Percentiles rank a stretch among this genome's conserved stretches.
Evolutionary conservation across 2,888 invertebrate genomes (phyloP).

Genomic region (Napeogenes inachia): DNA sequence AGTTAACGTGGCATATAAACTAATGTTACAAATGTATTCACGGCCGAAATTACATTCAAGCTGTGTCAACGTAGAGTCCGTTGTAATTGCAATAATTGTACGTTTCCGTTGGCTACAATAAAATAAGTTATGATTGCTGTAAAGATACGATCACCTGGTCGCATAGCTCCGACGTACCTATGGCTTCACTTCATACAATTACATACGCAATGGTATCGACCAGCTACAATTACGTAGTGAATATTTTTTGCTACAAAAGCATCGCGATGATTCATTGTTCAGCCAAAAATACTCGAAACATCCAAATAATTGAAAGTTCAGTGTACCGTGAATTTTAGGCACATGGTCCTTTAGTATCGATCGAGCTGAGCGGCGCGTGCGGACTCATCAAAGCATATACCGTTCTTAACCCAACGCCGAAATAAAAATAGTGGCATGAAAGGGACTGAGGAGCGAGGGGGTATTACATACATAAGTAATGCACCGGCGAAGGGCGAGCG

Average conservation of each 20-base stretch:
- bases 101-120: constrained; percentile 54
- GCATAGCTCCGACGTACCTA: constrained; percentile 45
- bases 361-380: constrained; percentile 45
- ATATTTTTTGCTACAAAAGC: constrained; percentile 13
- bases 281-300: constrained; percentile 15
- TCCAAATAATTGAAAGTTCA: constrained; percentile 18
- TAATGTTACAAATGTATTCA: constrained; percentile 14
- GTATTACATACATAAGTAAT: constrained; percentile 71
- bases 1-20: background rate
- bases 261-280: constrained; percentile 18
- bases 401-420: constrained; percentile 61
- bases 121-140: constrained; percentile 45
- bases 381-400: constrained; percentile 54
- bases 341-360: constrained; percentile 38
- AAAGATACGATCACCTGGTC: constrained; percentile 49
- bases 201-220: constrained; percentile 51
- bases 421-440: constrained; percentile 57
- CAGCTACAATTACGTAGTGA: constrained; percentile 28
- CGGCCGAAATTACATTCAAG: constrained; percentile 45
- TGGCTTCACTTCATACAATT: constrained; percentile 63
- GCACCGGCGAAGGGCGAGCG: constrained; percentile 64
- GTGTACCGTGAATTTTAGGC: constrained; percentile 19
- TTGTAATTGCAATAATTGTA: constrained; percentile 46
- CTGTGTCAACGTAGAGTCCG: constrained; percentile 33
- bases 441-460: constrained; percentile 40